A percentile compares a stretch with the other conserved stretches of the same genome.
These are phyloP conservation scores for Sebastes diploproa DNA, from an alignment of 2,797 vertebrate species.

Conservation along the genomic window DNA sequence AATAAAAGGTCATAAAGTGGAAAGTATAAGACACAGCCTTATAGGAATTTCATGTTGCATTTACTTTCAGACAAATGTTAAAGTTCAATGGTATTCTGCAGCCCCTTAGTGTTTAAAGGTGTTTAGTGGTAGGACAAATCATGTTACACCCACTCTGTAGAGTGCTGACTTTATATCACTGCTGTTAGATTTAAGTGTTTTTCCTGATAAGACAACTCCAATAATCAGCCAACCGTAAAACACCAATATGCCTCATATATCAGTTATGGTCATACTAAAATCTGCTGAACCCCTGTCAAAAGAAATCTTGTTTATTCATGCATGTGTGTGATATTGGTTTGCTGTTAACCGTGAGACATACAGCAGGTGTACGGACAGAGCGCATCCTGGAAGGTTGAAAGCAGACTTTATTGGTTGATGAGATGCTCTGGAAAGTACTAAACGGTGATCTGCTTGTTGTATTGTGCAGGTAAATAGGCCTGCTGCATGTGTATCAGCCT, in stretches of 20 bases:
- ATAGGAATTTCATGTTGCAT: conserved; percentile 59
- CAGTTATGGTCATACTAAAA: conserved; percentile 25
- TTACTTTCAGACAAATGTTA: conserved; percentile 76
- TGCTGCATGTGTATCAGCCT: conserved; percentile 29
- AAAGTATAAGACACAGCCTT: conserved; percentile 56
- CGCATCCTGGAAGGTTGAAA: conserved; percentile 14
- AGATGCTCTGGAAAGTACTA: conserved; percentile 31
- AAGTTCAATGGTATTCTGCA: conserved; percentile 45
- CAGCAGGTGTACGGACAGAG: conserved; percentile 13
- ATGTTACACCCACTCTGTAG: conserved; percentile 53
- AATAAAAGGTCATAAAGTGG: background rate
- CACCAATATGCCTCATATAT: conserved; percentile 3
- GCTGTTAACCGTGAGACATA: background rate
- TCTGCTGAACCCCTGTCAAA: conserved; percentile 7
- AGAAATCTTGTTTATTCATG: conserved; percentile 45
- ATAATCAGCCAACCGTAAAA: background rate
- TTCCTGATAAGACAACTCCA: conserved; percentile 17
- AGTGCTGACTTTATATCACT: conserved; percentile 16
- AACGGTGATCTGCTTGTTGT: conserved; percentile 17
- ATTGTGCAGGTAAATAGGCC: conserved; percentile 11
- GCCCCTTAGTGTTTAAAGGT: background rate
- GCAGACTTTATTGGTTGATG: conserved; percentile 14
- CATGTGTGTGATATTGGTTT: conserved; percentile 28
- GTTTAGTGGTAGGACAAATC: conserved; percentile 43
- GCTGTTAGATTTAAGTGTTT: conserved; percentile 20